Conservation (phyloP, 2,888 invertebrate species). For the Chaitophorus viminalis region DNA sequence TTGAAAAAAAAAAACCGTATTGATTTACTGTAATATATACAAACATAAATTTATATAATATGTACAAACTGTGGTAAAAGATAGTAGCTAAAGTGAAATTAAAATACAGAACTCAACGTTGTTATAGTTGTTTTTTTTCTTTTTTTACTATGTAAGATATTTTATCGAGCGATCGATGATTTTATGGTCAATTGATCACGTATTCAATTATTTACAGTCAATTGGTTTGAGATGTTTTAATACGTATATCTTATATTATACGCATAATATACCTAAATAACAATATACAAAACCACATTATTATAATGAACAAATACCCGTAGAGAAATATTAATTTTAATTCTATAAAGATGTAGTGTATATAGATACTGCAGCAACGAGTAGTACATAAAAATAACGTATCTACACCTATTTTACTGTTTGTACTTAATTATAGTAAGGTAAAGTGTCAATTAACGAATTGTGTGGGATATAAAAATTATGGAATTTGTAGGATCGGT, state of each 20-base stretch:
- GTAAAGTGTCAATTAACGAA: too few species aligned
- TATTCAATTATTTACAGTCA: background rate
- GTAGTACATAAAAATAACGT: too few species aligned
- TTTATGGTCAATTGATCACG: constrained; percentile 1
- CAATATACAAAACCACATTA: background rate
- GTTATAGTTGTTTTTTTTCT: too few species aligned
- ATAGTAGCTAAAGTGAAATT: background rate
- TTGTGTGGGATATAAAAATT: too few species aligned
- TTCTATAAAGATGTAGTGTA: background rate
- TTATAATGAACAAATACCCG: background rate
- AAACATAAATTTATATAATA: too few species aligned
- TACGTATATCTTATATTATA: background rate
- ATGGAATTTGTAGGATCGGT: too few species aligned
- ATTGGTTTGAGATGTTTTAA: background rate
- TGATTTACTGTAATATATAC: background rate
- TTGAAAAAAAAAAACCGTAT: background rate
- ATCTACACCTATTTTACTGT: too few species aligned
- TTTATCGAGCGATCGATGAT: background rate
- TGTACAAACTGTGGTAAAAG: background rate
- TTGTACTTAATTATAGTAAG: too few species aligned
- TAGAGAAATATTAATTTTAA: background rate
- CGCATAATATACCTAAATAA: background rate
- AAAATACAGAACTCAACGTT: too few species aligned
- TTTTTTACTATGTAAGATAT: background rate
- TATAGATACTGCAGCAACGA: background rate